These are phyloP conservation scores for Nycticebus coucang DNA, from an alignment of 2,113 vertebrate genomes.

Conservation along the genomic window DNA sequence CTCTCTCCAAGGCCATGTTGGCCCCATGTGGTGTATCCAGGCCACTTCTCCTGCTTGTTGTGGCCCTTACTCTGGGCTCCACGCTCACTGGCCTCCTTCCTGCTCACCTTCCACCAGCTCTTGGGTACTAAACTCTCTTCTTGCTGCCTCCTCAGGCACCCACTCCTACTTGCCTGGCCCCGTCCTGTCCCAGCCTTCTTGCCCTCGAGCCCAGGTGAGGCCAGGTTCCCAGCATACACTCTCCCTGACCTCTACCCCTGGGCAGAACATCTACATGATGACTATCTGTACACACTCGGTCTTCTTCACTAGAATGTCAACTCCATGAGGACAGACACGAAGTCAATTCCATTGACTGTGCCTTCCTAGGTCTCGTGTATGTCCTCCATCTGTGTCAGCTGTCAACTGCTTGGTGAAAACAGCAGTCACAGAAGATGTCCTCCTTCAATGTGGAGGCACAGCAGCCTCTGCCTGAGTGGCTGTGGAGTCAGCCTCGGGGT, in stretches of 20 bases:
- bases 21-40: fast-evolving
- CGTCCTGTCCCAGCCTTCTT: too few species aligned
- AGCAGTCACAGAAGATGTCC: not conserved
- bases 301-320: not conserved
- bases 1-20: not conserved
- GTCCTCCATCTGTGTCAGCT: fast-evolving
- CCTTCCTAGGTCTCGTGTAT: not conserved
- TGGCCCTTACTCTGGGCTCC: not conserved
- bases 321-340: not conserved
- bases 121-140: not conserved
- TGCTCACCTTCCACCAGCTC: not conserved
- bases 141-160: not conserved
- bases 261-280: too few species aligned
- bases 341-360: not conserved
- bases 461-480: not conserved
- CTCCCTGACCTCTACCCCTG: not conserved
- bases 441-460: fast-evolving
- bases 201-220: not conserved
- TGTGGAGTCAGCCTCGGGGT: not conserved
- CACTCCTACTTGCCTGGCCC: not conserved
- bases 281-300: not conserved
- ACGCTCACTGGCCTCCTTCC: not conserved
- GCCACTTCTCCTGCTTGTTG: not conserved
- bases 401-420: not conserved
- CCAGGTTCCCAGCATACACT: fast-evolving